These are phyloP conservation scores for Erpornis zantholeuca DNA, from an alignment of 2,113 vertebrate genomes.

Conservation along the genomic window DNA sequence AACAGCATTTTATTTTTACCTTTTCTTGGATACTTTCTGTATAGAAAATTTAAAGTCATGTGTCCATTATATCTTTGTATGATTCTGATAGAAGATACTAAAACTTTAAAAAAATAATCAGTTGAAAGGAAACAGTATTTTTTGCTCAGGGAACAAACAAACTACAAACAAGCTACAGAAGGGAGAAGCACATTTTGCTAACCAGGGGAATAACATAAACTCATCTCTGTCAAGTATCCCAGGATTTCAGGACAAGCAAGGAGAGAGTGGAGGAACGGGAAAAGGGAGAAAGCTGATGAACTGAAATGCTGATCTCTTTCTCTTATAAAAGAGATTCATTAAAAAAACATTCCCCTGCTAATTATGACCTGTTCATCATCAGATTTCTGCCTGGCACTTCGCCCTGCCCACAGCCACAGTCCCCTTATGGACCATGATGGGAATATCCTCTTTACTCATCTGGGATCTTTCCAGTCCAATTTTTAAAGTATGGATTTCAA, in stretches of 20 bases:
- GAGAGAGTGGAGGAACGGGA: not conserved
- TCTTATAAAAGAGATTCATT: not conserved
- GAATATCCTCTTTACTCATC: not conserved
- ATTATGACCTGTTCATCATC: not conserved
- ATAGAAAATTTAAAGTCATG: not conserved
- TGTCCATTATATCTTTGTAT: not conserved
- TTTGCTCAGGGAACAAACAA: not conserved
- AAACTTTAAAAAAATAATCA: not conserved
- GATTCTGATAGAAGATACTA: not conserved
- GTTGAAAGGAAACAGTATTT: not conserved
- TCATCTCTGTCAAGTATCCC: not conserved
- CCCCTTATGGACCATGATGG: rapidly evolving
- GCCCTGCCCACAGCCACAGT: not conserved
- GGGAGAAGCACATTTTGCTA: not conserved
- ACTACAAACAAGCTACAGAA: not conserved
- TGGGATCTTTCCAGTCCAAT: not conserved
- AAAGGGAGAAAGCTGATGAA: not conserved
- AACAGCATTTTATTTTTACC: not conserved
- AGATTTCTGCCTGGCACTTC: not conserved
- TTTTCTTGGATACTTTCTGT: not conserved
- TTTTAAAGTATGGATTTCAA: not conserved
- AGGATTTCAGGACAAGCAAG: not conserved
- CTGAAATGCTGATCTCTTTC: not conserved
- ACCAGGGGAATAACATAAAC: not conserved
- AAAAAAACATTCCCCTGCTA: not conserved